Evolutionary conservation across 2,797 vertebrate species (phyloP), one percentile per base, ranked within the genome.

Genomic region (Champsocephalus esox): DNA sequence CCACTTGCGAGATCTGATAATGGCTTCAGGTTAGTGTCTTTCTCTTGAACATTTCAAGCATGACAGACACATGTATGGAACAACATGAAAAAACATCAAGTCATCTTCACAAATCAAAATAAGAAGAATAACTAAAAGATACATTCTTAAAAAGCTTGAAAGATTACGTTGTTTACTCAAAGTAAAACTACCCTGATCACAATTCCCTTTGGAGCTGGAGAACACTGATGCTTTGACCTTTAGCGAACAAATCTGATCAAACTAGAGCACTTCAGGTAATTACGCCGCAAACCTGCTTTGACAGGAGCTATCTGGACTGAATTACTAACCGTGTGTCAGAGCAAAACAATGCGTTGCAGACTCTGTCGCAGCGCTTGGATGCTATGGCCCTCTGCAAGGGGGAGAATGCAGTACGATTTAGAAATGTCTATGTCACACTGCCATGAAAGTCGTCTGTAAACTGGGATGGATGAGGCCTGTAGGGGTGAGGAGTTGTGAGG

Each of bases 221-320:
- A 51, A 59, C 77, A 92, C 56, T 80, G 94, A 84, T 82, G 73
- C 79, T 88, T 84, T 88, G 94, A 96, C 85, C 93, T 93, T 94
- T 94, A 89, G 84, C 92, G 93, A 92, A 89, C 93, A 88, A 94
- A 95, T 94, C 87, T 14, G 82, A 94, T 94, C 92, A 93, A 94
- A 94, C 89, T 80, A 87, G 92, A 96, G 92, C 92, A 94, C 92
- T 95, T 95, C 92, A 93, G 89, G 89, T 94, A 93, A 95, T 95
- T 94, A 93, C 82, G 82, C 89, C 91, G 92, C 91, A 96, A 96
- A 95, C 92, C 90, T 83, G 75, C 87, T 91, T 93, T 93, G 92
- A 95, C 93, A 94, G 93, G 88, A 85, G 89, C 89, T 88, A 92
- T 94, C 92, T 95, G 92, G 89, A 94, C 90, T 93, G 85, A 94